These are phyloP conservation scores for Orycteropus afer DNA, from an alignment of 2,113 vertebrate genomes.

Conservation along the genomic window DNA sequence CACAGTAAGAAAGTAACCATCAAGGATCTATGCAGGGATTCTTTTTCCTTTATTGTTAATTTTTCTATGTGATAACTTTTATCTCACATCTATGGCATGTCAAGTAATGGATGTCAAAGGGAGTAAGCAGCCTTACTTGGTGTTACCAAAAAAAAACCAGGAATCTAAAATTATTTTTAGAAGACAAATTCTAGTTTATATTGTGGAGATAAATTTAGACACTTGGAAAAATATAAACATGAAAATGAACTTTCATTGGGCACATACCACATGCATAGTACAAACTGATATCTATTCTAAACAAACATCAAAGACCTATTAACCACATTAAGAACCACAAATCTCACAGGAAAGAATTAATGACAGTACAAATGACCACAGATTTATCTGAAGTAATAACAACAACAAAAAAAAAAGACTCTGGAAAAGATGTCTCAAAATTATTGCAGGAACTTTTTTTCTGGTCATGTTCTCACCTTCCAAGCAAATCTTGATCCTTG, in stretches of 20 bases:
- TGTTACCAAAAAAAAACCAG: neutral
- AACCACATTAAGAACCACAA: conserved; percentile 40
- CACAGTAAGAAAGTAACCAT: neutral
- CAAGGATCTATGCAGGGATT: neutral
- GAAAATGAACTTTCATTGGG: neutral
- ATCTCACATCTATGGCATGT: neutral
- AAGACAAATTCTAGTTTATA: conserved; percentile 22
- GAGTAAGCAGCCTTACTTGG: neutral
- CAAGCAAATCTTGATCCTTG: conserved; percentile 62
- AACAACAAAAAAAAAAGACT: conserved; percentile 2
- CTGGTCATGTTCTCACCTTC: conserved; percentile 59
- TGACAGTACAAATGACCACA: conserved; percentile 40
- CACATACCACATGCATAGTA: neutral
- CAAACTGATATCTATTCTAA: neutral
- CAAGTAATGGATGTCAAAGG: neutral
- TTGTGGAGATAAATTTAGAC: neutral
- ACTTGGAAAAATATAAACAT: neutral
- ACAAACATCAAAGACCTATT: conserved; percentile 34
- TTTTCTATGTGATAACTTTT: conserved; percentile 49
- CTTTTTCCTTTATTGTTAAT: neutral
- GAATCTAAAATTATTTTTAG: conserved; percentile 39
- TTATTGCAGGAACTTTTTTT: conserved; percentile 46
- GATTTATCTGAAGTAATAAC: conserved; percentile 52
- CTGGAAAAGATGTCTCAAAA: conserved; percentile 51
- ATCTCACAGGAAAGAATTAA: conserved; percentile 48